A percentile compares a stretch with the other conserved stretches of the same genome.
phyloP scores from a whole-genome alignment of 2,113 vertebrate genomes.

The Bujurquina vittata region DNA sequence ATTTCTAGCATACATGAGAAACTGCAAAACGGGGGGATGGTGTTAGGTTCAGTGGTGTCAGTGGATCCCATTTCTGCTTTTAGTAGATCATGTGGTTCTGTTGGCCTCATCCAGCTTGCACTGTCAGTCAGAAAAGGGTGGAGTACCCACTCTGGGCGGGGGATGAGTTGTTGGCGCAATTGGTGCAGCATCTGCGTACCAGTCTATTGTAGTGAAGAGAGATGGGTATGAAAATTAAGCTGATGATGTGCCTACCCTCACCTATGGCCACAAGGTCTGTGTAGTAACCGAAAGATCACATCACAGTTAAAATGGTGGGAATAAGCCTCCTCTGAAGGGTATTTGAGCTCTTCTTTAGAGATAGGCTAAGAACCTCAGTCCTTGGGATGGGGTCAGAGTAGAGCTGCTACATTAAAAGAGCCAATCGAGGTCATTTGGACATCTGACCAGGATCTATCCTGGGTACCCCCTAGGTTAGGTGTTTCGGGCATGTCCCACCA shows the following conservation, averaged over 20 bases:
- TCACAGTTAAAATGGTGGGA: no score
- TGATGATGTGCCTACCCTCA: background rate
- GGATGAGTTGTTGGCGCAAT: background rate
- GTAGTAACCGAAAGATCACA: no score
- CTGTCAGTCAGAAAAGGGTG: background rate
- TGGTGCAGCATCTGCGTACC: background rate
- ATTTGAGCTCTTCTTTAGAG: no score
- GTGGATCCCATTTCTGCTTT: background rate
- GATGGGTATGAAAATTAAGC: background rate
- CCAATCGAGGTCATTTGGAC: no score
- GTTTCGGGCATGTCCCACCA: no score
- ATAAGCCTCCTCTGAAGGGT: no score
- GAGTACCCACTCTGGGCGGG: background rate
- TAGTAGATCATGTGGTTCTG: background rate
- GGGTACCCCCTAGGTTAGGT: no score
- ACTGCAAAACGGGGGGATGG: background rate
- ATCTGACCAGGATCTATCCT: no score
- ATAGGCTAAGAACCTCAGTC: no score
- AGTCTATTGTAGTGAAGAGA: background rate
- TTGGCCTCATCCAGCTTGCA: background rate
- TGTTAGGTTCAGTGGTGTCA: background rate
- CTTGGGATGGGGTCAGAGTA: no score
- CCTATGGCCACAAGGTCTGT: no score
- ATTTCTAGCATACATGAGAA: background rate
- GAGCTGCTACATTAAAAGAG: no score